phyloP scores from a whole-genome alignment of 2,113 vertebrate species.

The Colius striatus region DNA sequence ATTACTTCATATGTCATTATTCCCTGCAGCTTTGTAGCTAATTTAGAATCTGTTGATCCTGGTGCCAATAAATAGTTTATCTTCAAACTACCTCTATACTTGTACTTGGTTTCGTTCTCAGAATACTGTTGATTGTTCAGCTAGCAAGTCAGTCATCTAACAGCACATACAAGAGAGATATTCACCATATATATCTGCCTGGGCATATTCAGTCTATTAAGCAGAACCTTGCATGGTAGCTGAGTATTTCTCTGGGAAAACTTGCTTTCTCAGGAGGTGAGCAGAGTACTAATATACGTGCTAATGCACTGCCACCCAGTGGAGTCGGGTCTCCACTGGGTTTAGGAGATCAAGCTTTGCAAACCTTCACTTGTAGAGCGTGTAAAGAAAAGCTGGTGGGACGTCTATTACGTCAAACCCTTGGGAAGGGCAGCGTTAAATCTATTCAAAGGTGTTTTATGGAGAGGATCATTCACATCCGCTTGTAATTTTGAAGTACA shows the following conservation, averaged over 20 bases:
- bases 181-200: neutral
- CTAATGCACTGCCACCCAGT: constrained; percentile 45
- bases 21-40: constrained; percentile 62
- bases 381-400: neutral
- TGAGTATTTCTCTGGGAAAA: neutral
- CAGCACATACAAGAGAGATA: neutral
- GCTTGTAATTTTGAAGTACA: neutral
- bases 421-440: neutral
- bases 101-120: neutral
- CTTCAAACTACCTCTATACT: constrained; percentile 33
- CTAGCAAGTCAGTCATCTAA: neutral
- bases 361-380: neutral
- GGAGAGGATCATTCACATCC: neutral
- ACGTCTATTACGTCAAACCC: neutral
- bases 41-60: constrained; percentile 69
- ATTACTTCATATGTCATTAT: constrained; percentile 24
- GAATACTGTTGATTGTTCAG: neutral
- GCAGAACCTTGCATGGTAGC: neutral
- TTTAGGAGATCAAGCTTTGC: neutral
- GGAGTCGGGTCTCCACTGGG: neutral
- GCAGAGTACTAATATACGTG: neutral
- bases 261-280: neutral
- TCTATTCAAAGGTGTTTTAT: neutral
- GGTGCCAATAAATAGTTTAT: constrained; percentile 62
- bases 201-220: neutral